A percentile compares a stretch with the other conserved stretches of the same genome.
Conservation (phyloP, 2,888 invertebrate species). For the Platycnemis pennipes region DNA sequence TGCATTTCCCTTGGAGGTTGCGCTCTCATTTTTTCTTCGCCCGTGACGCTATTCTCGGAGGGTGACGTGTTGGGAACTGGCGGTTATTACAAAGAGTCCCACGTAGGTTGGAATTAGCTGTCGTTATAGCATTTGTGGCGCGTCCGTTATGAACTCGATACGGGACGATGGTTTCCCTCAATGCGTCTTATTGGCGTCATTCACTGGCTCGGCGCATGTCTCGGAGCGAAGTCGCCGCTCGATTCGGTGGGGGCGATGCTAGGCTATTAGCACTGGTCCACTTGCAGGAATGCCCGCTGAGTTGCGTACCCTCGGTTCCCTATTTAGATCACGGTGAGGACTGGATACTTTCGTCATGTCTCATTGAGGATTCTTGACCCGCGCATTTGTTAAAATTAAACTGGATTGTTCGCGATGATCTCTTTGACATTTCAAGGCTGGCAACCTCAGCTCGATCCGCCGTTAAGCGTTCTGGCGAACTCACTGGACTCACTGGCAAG, state of each 20-base stretch:
- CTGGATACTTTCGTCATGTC: not conserved
- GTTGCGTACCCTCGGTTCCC: not conserved
- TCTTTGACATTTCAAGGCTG: not conserved
- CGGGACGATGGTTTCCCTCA: not conserved
- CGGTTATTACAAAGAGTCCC: not conserved
- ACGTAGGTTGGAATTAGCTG: not conserved
- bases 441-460: not conserved
- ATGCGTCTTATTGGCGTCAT: not conserved
- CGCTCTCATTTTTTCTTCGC: not conserved
- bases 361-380: not conserved
- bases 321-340: not conserved
- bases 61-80: not conserved
- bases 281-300: too few relatives aligned
- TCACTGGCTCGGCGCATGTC: not conserved
- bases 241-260: not conserved
- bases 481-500: too few relatives aligned
- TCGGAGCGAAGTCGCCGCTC: not conserved
- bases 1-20: not conserved
- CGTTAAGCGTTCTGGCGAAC: not conserved
- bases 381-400: constrained; percentile 1
- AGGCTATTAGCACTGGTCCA: too few relatives aligned
- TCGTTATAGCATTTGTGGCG: not conserved
- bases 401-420: not conserved
- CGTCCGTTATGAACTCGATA: constrained; percentile 7
- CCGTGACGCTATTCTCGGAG: not conserved